These are phyloP conservation scores for Eupleurogrammus muticus DNA, from an alignment of 2,797 vertebrate species.

Conservation along the genomic window DNA sequence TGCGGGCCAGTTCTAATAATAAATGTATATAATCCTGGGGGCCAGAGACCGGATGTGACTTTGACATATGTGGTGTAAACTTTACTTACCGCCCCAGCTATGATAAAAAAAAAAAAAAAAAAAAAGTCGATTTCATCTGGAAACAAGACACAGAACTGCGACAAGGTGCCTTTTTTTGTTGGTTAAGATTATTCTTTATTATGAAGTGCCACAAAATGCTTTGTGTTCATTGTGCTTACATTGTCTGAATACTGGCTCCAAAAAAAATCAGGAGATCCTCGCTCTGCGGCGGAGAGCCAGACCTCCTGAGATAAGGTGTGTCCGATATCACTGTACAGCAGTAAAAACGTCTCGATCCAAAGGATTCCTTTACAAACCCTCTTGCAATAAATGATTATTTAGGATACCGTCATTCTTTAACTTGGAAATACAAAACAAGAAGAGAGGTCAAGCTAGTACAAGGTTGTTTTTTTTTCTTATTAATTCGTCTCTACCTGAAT, in stretches of 20 bases:
- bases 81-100: neutral
- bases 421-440: constrained; percentile 86
- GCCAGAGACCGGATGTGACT: too few species aligned
- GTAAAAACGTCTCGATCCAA: constrained; percentile 87
- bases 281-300: constrained; percentile 78
- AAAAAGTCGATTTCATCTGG: too few species aligned
- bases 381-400: constrained; percentile 83
- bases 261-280: constrained; percentile 80
- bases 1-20: too few species aligned
- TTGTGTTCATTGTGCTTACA: constrained; percentile 92
- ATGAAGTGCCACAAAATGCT: constrained; percentile 91
- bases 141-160: constrained; percentile 60
- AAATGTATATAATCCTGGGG: too few species aligned
- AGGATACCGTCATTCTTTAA: constrained; percentile 81
- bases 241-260: constrained; percentile 89
- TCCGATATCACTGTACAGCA: constrained; percentile 84
- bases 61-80: constrained; percentile 36
- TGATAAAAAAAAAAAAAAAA: too few species aligned
- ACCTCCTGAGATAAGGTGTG: constrained; percentile 83
- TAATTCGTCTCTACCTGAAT: constrained; percentile 89
- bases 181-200: constrained; percentile 89
- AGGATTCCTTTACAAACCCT: constrained; percentile 86
- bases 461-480: constrained; percentile 62
- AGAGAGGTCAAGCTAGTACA: constrained; percentile 89
- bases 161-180: constrained; percentile 71